Percentiles rank a stretch among this genome's conserved stretches.
Evolutionary conservation across 2,888 invertebrate genomes (phyloP).

Genomic region (Phyllotreta cruciferae): DNA sequence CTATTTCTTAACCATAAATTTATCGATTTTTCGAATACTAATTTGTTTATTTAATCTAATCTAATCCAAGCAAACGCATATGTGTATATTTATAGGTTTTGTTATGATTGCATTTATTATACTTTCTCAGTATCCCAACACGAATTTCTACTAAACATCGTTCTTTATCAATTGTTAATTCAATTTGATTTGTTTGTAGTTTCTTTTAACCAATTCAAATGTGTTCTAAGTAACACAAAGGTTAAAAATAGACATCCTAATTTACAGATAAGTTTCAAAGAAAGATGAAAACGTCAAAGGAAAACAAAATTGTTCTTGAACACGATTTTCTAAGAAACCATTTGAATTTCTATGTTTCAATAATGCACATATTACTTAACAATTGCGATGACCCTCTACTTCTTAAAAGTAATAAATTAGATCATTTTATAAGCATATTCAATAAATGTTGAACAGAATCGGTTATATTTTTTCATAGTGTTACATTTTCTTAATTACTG

Average conservation of each 20-base stretch:
- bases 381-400: not conserved
- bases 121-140: constrained; percentile 5
- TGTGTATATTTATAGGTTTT: not conserved
- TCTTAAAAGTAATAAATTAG: not conserved
- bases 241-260: constrained; percentile 16
- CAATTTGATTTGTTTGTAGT: not conserved
- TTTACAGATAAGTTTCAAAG: constrained; percentile 28
- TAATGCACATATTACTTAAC: constrained; percentile 6
- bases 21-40: not conserved
- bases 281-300: constrained; percentile 33
- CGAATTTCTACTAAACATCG: not conserved
- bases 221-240: constrained; percentile 3
- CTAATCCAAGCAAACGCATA: too few species aligned
- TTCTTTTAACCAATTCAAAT: not conserved
- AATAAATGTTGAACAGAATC: too few species aligned
- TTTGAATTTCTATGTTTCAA: constrained; percentile 8
- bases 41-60: constrained; percentile 6
- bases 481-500: too few species aligned
- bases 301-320: constrained; percentile 31
- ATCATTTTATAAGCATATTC: too few species aligned
- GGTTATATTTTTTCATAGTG: too few species aligned
- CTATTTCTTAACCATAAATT: not conserved
- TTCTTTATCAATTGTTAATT: constrained; percentile 3
- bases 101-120: constrained; percentile 4
- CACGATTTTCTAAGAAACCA: constrained; percentile 15